phyloP scores from a whole-genome alignment of 2,797 vertebrate species.

The Miichthys miiuy region DNA sequence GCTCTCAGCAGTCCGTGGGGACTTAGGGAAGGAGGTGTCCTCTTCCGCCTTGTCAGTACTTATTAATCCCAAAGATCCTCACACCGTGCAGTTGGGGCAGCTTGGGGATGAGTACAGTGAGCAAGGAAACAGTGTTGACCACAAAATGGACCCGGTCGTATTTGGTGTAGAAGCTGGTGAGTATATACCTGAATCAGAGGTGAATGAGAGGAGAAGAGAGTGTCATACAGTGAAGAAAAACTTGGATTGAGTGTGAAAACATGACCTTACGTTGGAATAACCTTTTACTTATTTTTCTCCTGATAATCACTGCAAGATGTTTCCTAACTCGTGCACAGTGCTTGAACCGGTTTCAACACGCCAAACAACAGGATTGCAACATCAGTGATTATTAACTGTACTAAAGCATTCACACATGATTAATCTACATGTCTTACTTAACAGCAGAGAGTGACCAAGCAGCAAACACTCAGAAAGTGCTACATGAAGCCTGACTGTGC shows the following conservation, averaged over 20 bases:
- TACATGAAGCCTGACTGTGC: neutral
- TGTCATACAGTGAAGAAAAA: neutral
- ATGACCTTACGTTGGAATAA: neutral
- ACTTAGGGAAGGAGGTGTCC: constrained; percentile 52
- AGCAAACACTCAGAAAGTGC: neutral
- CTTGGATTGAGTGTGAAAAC: neutral
- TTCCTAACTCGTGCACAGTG: constrained; percentile 12
- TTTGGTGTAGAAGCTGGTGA: constrained; percentile 99
- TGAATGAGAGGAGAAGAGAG: neutral
- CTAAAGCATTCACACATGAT: neutral
- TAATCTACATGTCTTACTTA: neutral
- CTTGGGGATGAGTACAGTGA: constrained; percentile 95
- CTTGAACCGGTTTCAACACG: constrained; percentile 25
- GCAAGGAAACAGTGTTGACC: constrained; percentile 94
- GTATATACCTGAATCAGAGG: constrained; percentile 89
- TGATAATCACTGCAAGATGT: constrained; percentile 7
- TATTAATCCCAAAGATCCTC: constrained; percentile 97
- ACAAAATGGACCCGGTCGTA: constrained; percentile 94
- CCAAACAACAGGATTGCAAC: constrained; percentile 28
- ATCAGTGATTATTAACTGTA: neutral
- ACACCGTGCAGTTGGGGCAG: constrained; percentile 97
- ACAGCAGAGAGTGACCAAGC: neutral
- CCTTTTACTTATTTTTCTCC: constrained; percentile 5
- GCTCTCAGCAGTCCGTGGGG: constrained; percentile 54
- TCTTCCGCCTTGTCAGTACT: constrained; percentile 88